Conservation (phyloP, 2,888 invertebrate species). For the Tachina grossa region DNA sequence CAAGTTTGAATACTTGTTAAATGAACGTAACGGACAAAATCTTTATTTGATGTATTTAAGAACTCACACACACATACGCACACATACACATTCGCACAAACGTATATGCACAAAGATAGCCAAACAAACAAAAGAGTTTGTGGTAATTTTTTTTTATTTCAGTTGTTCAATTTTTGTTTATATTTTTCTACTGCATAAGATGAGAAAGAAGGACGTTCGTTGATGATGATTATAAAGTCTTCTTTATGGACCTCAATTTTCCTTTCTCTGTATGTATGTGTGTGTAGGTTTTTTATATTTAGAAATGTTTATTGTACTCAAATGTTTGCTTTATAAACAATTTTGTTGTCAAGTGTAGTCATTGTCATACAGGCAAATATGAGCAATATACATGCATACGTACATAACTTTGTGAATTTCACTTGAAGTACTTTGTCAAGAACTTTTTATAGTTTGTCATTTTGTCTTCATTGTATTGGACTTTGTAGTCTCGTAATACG, state of each 20-base stretch:
- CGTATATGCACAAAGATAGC: neutral
- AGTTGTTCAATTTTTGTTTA: neutral
- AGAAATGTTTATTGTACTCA: neutral
- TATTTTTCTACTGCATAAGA: neutral
- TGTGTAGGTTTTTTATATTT: neutral
- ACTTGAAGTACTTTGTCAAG: neutral
- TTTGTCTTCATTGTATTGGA: constrained; percentile 2
- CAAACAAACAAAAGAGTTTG: neutral
- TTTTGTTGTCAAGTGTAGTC: constrained; percentile 17
- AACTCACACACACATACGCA: neutral
- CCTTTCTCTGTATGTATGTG: neutral
- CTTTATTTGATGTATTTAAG: constrained; percentile 17
- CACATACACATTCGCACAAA: neutral
- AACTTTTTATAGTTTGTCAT: neutral
- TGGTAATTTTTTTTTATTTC: neutral
- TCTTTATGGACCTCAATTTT: neutral
- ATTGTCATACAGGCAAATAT: neutral
- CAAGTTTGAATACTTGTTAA: neutral
- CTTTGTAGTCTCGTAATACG: neutral
- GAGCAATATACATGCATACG: neutral
- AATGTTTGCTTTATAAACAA: constrained; percentile 31
- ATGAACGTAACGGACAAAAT: neutral
- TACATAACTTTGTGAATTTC: neutral
- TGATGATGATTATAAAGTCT: neutral
- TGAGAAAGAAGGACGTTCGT: neutral